Evolutionary conservation across 2,888 invertebrate genomes (phyloP).

Genomic region (Drosophila cracens): DNA sequence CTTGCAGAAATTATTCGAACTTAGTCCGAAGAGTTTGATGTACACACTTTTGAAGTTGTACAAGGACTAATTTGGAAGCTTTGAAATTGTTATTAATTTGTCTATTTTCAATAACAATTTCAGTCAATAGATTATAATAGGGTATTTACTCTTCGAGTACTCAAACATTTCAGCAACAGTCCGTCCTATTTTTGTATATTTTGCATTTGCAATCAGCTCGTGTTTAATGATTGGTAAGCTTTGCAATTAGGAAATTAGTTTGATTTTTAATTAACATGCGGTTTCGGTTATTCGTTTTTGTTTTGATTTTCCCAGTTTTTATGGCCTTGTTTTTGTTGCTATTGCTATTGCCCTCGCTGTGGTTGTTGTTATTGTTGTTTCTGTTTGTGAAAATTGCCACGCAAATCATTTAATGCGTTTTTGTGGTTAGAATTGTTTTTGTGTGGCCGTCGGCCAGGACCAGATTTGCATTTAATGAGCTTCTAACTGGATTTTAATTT

Average conservation of each 20-base stretch:
- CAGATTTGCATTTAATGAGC: slow-evolving; percentile 79
- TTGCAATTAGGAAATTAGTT: slow-evolving; percentile 81
- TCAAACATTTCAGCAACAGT: neutral
- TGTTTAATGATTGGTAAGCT: slow-evolving; percentile 78
- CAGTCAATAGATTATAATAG: neutral
- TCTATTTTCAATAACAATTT: neutral
- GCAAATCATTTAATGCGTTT: slow-evolving; percentile 78
- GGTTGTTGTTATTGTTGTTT: slow-evolving; percentile 48
- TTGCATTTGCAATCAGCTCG: slow-evolving; percentile 52
- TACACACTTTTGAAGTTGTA: neutral
- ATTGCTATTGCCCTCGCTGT: neutral
- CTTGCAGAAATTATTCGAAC: neutral
- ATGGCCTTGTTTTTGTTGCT: slow-evolving; percentile 7
- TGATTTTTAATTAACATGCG: slow-evolving; percentile 82
- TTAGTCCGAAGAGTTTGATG: too few relatives aligned
- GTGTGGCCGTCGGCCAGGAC: slow-evolving; percentile 27
- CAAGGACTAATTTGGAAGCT: neutral
- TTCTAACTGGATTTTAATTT: slow-evolving; percentile 79
- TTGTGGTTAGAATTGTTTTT: slow-evolving; percentile 77
- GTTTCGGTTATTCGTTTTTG: slow-evolving; percentile 55
- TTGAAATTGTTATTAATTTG: neutral
- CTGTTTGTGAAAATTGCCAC: slow-evolving; percentile 47
- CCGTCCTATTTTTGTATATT: slow-evolving; percentile 11
- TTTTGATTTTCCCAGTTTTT: slow-evolving; percentile 30
- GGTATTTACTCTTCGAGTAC: slow-evolving; percentile 7